phyloP scores from a whole-genome alignment of 2,888 invertebrate genomes.

The Leptura quadrifasciata region DNA sequence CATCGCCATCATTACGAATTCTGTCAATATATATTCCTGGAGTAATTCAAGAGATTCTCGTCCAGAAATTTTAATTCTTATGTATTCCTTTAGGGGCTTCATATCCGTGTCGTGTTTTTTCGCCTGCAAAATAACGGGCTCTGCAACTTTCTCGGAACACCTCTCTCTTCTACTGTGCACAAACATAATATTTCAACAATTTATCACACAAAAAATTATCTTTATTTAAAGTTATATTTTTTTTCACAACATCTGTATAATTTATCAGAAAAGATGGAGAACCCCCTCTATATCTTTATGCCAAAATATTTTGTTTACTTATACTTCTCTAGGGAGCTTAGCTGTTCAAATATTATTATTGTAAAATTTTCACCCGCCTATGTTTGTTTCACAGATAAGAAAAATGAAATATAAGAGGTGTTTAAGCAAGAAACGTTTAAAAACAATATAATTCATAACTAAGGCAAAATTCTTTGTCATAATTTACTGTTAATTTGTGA shows the following conservation, averaged over 20 bases:
- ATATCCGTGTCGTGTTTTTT: slow-evolving; percentile 44
- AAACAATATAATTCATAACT: slow-evolving; percentile 16
- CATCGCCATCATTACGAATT: slow-evolving; percentile 79
- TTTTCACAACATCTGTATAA: not conserved
- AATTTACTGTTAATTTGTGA: not conserved
- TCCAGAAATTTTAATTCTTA: slow-evolving; percentile 74
- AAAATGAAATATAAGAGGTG: not conserved
- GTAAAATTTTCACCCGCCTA: not conserved
- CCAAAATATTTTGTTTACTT: not conserved
- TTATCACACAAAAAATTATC: slow-evolving; percentile 11
- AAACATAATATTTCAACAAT: slow-evolving; percentile 58
- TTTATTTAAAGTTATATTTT: not conserved
- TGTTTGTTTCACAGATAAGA: slow-evolving; percentile 26
- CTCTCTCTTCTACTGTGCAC: slow-evolving; percentile 70
- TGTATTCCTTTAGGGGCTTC: slow-evolving; percentile 72
- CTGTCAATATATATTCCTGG: slow-evolving; percentile 79
- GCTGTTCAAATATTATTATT: not conserved
- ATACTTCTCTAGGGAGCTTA: not conserved
- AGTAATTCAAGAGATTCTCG: slow-evolving; percentile 77
- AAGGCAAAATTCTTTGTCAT: not conserved
- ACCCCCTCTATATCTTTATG: not conserved
- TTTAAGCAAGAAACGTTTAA: not conserved
- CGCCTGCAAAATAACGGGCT: not conserved
- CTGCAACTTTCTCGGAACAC: slow-evolving; percentile 45
- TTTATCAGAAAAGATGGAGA: not conserved